Percentiles rank a stretch among this genome's conserved stretches.
Conservation (phyloP, 2,888 invertebrate genomes). For the Mythimna impura region DNA sequence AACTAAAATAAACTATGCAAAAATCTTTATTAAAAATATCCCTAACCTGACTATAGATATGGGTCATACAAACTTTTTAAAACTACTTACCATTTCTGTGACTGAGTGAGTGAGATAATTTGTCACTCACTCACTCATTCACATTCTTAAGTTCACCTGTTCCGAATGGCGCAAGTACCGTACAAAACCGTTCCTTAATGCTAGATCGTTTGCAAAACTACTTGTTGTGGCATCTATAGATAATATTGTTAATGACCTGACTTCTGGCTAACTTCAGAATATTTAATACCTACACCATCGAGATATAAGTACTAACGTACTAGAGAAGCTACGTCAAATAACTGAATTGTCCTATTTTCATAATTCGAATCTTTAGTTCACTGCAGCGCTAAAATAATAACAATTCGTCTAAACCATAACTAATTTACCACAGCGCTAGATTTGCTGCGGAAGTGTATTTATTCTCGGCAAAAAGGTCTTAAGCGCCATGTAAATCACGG, state of each 20-base stretch:
- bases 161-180: conserved; percentile 41
- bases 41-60: conserved; percentile 51
- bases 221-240: conserved; percentile 24
- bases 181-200: conserved; percentile 49
- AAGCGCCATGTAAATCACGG: too few relatives aligned
- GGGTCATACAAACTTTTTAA: conserved; percentile 35
- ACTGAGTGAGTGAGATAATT: conserved; percentile 31
- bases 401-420: too few relatives aligned
- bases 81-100: conserved; percentile 19
- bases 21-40: conserved; percentile 35
- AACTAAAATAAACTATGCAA: conserved; percentile 38
- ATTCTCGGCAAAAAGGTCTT: too few relatives aligned
- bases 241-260: conserved; percentile 23
- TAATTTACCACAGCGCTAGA: too few relatives aligned
- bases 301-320: too few relatives aligned
- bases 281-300: background rate
- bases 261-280: conserved; percentile 56
- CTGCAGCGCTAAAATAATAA: too few relatives aligned
- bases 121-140: conserved; percentile 26
- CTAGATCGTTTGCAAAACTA: conserved; percentile 34
- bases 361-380: too few relatives aligned
- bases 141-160: conserved; percentile 20
- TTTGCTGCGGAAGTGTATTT: too few relatives aligned
- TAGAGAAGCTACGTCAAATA: too few relatives aligned
- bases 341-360: too few relatives aligned